Base-by-base conservation (phyloP, 2,888 invertebrate genomes). In the Smittia sp. region DNA sequence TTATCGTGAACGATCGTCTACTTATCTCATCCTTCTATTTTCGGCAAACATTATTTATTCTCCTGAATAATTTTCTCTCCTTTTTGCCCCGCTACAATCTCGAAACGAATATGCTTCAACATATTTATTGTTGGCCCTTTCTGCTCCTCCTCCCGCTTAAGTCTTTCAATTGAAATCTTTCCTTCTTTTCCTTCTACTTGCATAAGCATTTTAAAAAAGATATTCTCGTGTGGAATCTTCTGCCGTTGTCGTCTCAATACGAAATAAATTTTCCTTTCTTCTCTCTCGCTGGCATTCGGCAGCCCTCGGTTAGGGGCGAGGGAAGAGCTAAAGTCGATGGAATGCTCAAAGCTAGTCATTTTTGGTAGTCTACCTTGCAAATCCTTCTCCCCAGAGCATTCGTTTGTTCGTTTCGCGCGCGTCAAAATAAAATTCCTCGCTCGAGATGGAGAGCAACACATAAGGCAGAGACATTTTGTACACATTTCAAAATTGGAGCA, bases 361-460 rank as follows among this genome's bases (percentile, higher is more conserved):
- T 18, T 27, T 63, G 63, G 63, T 27, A 7, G 63, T 63, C 63
- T 25, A 24, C 25, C 63, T 27, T 63, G 9, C 63, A 63, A 63
- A 63, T 63, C 63, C 63, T n/a, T 13, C 27, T 22, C n/a, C 15
- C 22, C 11, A 18, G 24, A 22, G 24, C 7, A 15, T 22, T 58
- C 22, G 7, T 58, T 58, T 58, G 20, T n/a, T 46, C 18, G 58
- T 20, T 58, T 58, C 58, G 9, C 20, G 18, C 7, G 58, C 58
- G 58, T 63, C 63, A 63, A 63, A 63, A 63, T 63, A 63, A 63
- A 63, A 63, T 27, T 63, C 63, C 15, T 63, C 22, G n/a, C n/a
- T 27, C 27, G 13, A 63, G 11, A 2, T 63, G 25, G 27, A 63
- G 58, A 63, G 25, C n/a, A 58, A 18, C 9, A 46, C 18, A 32